These are phyloP conservation scores for Drosophila murphyi DNA, from an alignment of 1,140 invertebrate species.

Conservation along the genomic window DNA sequence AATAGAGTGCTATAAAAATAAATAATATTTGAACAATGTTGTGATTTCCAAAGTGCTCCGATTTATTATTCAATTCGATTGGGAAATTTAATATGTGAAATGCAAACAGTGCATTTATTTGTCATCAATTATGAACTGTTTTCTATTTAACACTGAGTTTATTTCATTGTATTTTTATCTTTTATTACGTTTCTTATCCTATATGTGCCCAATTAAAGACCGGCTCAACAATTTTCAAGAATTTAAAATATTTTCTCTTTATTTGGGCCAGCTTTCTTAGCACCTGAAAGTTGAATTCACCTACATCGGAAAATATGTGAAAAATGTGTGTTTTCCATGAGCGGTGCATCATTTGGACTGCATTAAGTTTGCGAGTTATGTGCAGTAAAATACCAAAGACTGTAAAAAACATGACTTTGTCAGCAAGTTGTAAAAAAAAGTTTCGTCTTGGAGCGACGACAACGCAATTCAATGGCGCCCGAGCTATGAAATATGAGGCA, in stretches of 20 bases:
- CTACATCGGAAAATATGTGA: slow-evolving; percentile 8
- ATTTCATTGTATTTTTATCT: too few relatives aligned
- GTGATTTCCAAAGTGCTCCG: too few relatives aligned
- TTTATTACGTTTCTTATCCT: too few relatives aligned
- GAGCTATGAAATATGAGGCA: slow-evolving; percentile 70
- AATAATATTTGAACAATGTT: too few relatives aligned
- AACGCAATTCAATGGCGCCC: slow-evolving; percentile 12
- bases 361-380: slow-evolving; percentile 41
- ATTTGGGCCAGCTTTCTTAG: not conserved
- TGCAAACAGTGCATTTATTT: too few relatives aligned
- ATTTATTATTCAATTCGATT: too few relatives aligned
- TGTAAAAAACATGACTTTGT: slow-evolving; percentile 42
- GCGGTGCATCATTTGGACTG: slow-evolving; percentile 18
- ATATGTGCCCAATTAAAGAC: not conserved
- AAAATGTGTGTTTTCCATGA: slow-evolving; percentile 23
- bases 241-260: not conserved
- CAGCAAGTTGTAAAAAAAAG: slow-evolving; percentile 35
- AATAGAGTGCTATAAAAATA: not conserved
- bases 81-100: too few relatives aligned
- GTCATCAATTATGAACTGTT: too few relatives aligned
- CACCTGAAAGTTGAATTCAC: slow-evolving; percentile 2
- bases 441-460: slow-evolving; percentile 1
- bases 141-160: too few relatives aligned
- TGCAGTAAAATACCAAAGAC: slow-evolving; percentile 26
- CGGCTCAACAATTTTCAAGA: too few relatives aligned